Evolutionary conservation across 2,888 invertebrate genomes (phyloP), one percentile per base, ranked within the genome.

Genomic region (Yponomeuta evonymella): DNA sequence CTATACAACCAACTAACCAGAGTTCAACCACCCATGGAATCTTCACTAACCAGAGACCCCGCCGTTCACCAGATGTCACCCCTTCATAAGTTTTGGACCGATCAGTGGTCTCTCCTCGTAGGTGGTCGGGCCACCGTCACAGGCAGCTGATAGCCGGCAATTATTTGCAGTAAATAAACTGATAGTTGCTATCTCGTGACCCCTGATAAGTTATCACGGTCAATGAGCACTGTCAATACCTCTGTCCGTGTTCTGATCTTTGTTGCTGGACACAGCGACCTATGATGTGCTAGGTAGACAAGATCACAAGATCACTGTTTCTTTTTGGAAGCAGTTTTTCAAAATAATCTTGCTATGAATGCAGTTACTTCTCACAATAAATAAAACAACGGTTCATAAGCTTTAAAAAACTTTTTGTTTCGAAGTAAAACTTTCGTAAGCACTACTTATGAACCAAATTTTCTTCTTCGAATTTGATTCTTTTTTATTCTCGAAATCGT

Each of bases 81-180:
- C 51, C 48, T 68, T 51, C 51, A 12, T n/a, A 58, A 6, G 10
- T 36, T 8, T 68, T n/a, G 12, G 15, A 67, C 67, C 12, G 9
- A 33, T 12, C 30, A 6, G 43, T 2, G n/a, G 48, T 6, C 11
- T 68, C 48, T 48, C 48, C 30, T 29, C 48, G 29, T 68, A 58
- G 68, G 68, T 68, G 48, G 48, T 30, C 15, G 3, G n/a, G 10
- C 48, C 33, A 30, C 68, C 72, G 75, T 75, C 71, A 43, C 72
- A 64, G 74, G 73, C 72, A 43, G 67, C 15, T 30, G 70, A 71
- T 65, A 58, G 15, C 43, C 12, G 15, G 51, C 1, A 58, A 58
- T 75, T 76, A 76, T 76, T 79, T 75, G 74, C 77, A 76, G 75
- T 72, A 76, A 77, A 78, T 76, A 76, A 79, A 76, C 79, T 8